phyloP scores from a whole-genome alignment of 2,888 invertebrate genomes.

The Stenoptilia bipunctidactyla region DNA sequence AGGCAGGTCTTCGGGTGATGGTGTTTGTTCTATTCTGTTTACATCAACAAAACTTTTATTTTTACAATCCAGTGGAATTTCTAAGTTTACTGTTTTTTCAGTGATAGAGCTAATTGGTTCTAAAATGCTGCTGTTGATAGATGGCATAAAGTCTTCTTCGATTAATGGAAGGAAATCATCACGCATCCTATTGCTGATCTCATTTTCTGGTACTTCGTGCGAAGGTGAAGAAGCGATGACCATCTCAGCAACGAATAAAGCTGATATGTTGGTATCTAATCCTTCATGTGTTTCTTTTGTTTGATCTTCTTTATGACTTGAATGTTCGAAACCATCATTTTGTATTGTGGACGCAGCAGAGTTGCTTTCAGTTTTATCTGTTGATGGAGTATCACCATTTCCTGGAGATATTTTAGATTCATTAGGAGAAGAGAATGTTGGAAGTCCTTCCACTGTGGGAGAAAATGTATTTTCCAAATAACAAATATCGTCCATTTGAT shows the following conservation, averaged over 20 bases:
- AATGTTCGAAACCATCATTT: slow-evolving; percentile 51
- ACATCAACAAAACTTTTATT: slow-evolving; percentile 44
- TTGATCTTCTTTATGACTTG: slow-evolving; percentile 23
- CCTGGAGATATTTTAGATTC: slow-evolving; percentile 58
- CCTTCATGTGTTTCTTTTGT: slow-evolving; percentile 14
- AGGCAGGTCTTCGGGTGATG: slow-evolving; percentile 88
- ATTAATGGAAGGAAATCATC: slow-evolving; percentile 32
- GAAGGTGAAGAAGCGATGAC: slow-evolving; percentile 4
- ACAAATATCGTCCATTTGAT: slow-evolving; percentile 85
- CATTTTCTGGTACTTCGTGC: slow-evolving; percentile 9
- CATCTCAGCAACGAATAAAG: background rate
- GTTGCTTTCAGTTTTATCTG: slow-evolving; percentile 68
- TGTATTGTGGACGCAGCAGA: slow-evolving; percentile 65
- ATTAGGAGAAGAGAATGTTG: slow-evolving; percentile 54
- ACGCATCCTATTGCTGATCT: slow-evolving; percentile 15
- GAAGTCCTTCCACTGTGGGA: slow-evolving; percentile 75
- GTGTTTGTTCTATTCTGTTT: slow-evolving; percentile 80
- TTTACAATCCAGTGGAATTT: slow-evolving; percentile 63
- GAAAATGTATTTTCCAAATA: slow-evolving; percentile 75
- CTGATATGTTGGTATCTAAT: background rate
- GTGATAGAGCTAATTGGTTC: slow-evolving; percentile 69
- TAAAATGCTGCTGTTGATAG: slow-evolving; percentile 71
- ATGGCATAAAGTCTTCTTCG: slow-evolving; percentile 75
- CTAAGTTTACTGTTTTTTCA: slow-evolving; percentile 66
- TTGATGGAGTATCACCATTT: slow-evolving; percentile 67